Percentiles rank a stretch among this genome's conserved stretches.
Evolutionary conservation across 1,140 invertebrate species (phyloP).

Genomic region (Idris sp.): DNA sequence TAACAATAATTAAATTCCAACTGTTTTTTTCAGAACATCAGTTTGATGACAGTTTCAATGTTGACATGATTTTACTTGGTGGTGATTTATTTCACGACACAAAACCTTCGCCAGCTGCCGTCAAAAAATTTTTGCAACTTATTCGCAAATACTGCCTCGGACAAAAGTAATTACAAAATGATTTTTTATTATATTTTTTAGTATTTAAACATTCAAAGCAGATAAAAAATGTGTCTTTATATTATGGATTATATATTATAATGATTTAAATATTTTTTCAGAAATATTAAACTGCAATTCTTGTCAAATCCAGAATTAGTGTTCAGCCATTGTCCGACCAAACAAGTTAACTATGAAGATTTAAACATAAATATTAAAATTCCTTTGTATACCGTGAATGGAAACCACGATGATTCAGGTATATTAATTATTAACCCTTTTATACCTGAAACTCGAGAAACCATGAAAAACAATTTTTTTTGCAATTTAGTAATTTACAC

Average conservation of each 20-base stretch:
- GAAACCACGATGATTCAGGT: slow-evolving; percentile 98
- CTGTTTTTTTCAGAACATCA: slow-evolving; percentile 58
- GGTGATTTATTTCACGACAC: slow-evolving; percentile 97
- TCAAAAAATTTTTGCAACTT: slow-evolving; percentile 87
- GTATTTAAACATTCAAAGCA: too few relatives aligned
- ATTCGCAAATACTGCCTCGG: slow-evolving; percentile 89
- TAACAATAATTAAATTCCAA: too few relatives aligned
- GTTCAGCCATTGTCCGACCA: slow-evolving; percentile 74
- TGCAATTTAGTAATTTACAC: too few relatives aligned
- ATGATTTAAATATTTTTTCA: slow-evolving; percentile 62
- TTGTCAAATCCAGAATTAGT: slow-evolving; percentile 77
- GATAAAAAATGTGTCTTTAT: slow-evolving; percentile 6
- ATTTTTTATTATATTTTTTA: background rate
- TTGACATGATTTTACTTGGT: slow-evolving; percentile 92
- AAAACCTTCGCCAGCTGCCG: slow-evolving; percentile 85
- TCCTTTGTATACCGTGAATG: slow-evolving; percentile 94
- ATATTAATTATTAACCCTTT: too few relatives aligned
- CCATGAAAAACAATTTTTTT: too few relatives aligned
- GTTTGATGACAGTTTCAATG: slow-evolving; percentile 93
- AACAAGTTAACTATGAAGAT: slow-evolving; percentile 95
- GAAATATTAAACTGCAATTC: slow-evolving; percentile 81
- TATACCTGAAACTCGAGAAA: too few relatives aligned
- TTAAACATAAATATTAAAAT: slow-evolving; percentile 94
- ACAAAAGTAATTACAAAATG: slow-evolving; percentile 75
- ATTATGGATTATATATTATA: slow-evolving; percentile 36